Evolutionary conservation across 2,797 vertebrate species (phyloP), one percentile per base, ranked within the genome.

Genomic region (Coracias cyanogaster): DNA sequence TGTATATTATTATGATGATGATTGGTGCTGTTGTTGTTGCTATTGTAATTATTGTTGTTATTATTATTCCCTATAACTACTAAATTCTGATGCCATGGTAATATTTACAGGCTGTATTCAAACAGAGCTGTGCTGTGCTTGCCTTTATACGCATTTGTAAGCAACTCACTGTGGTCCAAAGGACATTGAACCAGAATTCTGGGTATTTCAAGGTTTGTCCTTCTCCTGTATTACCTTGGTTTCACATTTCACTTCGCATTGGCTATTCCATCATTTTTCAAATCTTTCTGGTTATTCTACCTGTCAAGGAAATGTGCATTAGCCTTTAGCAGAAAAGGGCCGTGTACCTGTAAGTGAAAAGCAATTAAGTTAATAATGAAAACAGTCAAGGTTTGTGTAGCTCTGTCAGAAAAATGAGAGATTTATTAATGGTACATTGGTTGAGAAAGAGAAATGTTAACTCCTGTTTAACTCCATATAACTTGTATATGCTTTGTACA

Each of bases 301-400:
- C 54, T 84, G 86, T 77, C 82, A 94, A 84, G 55, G 49, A 90
- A 90, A 92, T 51, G 74, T 73, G 65, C 74, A 77, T 87, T 87
- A 83, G 55, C 82, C 74, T 87, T 79, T 79, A 84, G 67, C 28
- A 61, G 65, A 29, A 92, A 87, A 87, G 81, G 86, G 74, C 65
- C 8, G 2, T 65, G 89, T 90, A 92, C 65, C 82, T 92, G 92
- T 92, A 84, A 92, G 79, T 90, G 70, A 86, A 84, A 94, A 84
- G 86, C 89, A 94, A 94, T 90, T 94, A 90, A 87, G 89, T 69
- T 80, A 94, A 94, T 90, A 92, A 92, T 95, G 89, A 87, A 95
- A 94, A 94, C 33, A 90, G 82, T 72, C 78, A 94, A 77, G 74
- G 73, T 90, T 92, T 92, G 51, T 84, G 82, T 84, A 81, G 60